Conservation (phyloP, 2,113 vertebrate species). For the Eudorcas thomsonii region DNA sequence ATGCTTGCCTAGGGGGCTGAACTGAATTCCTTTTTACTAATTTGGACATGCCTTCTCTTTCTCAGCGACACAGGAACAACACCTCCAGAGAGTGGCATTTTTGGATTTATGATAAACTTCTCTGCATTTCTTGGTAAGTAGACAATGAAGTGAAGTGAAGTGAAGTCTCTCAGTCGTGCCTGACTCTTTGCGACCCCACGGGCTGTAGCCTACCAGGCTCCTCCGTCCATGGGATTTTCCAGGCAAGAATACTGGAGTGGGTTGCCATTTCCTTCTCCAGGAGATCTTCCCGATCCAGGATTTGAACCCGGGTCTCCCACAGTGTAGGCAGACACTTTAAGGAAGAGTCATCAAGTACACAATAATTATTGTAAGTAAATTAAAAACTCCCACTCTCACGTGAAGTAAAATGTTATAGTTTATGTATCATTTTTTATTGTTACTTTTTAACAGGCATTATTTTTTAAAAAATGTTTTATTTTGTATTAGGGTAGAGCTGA, state of each 20-base stretch:
- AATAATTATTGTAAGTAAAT: neutral
- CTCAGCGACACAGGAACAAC: conserved; percentile 90
- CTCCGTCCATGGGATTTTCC: neutral
- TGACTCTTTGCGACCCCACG: neutral
- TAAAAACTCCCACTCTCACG: neutral
- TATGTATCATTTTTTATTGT: neutral
- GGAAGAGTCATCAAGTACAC: conserved; percentile 69
- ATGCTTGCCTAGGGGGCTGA: neutral
- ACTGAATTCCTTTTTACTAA: neutral
- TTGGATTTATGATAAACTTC: conserved; percentile 94
- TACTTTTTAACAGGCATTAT: neutral
- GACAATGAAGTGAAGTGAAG: neutral
- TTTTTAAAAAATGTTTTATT: neutral
- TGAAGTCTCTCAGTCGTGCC: neutral
- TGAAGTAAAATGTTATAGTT: neutral
- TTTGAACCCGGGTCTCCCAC: neutral
- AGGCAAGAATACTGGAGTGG: neutral
- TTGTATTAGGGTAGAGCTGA: neutral
- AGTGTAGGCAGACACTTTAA: neutral
- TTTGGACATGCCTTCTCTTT: conserved; percentile 43
- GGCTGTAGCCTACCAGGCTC: neutral
- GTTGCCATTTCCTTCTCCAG: neutral
- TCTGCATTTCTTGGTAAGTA: conserved; percentile 91
- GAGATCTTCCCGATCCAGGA: neutral
- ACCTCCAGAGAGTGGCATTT: conserved; percentile 94